A percentile compares a stretch with the other conserved stretches of the same genome.
These are phyloP conservation scores for Antechinus flavipes DNA, from an alignment of 2,113 vertebrate genomes.

Conservation along the genomic window DNA sequence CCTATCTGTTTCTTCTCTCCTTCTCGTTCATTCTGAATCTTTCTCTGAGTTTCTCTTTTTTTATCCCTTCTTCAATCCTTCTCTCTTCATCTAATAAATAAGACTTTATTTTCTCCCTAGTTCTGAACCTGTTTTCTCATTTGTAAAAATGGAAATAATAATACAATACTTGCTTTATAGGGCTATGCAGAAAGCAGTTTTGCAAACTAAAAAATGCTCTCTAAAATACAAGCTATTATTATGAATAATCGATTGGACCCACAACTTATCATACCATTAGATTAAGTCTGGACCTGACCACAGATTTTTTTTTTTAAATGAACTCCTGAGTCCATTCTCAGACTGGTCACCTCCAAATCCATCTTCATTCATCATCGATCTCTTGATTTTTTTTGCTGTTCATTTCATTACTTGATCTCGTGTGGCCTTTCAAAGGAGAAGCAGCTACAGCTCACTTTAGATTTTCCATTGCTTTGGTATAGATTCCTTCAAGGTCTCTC, in stretches of 20 bases:
- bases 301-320: not conserved
- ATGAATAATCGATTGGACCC: not conserved
- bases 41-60: not conserved
- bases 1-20: not conserved
- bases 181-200: not conserved
- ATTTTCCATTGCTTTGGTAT: conserved; percentile 54
- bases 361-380: conserved; percentile 13
- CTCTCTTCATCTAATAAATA: not conserved
- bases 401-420: not conserved
- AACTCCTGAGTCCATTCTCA: conserved; percentile 11
- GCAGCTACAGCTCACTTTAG: not conserved
- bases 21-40: not conserved
- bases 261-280: conserved; percentile 35
- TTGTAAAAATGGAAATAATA: not conserved
- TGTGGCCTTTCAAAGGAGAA: conserved; percentile 40
- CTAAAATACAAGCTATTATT: not conserved
- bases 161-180: not conserved
- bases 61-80: not conserved
- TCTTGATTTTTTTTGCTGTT: not conserved
- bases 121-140: conserved; percentile 20
- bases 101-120: not conserved
- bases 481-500: conserved; percentile 61
- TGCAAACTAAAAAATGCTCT: not conserved
- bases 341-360: not conserved
- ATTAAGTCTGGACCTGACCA: not conserved